phyloP scores from a whole-genome alignment of 2,797 vertebrate genomes.

The Botia almorhae region DNA sequence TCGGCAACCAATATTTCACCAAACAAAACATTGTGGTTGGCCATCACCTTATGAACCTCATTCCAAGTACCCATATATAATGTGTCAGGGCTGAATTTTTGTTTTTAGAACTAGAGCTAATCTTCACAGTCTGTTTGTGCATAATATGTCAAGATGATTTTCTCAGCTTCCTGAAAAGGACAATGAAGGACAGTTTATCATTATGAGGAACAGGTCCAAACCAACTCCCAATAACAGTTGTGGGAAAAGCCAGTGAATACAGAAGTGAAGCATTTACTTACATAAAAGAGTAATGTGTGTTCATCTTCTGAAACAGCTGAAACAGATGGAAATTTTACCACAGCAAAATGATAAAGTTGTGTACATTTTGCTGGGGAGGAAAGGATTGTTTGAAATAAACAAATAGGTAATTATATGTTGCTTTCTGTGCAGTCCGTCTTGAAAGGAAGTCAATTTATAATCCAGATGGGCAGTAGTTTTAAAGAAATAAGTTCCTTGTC shows the following conservation, averaged over 20 bases:
- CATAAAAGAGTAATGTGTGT: constrained; percentile 34
- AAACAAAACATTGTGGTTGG: not conserved
- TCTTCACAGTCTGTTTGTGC: not conserved
- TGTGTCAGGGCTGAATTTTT: not conserved
- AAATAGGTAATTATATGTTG: not conserved
- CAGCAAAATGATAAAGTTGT: constrained; percentile 18
- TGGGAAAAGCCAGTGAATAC: constrained; percentile 14
- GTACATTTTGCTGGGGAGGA: constrained; percentile 19
- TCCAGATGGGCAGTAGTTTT: not conserved
- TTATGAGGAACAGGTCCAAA: constrained; percentile 10
- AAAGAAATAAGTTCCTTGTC: no score
- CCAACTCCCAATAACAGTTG: not conserved
- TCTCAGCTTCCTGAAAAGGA: constrained; percentile 23
- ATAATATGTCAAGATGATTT: not conserved
- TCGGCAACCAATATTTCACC: not conserved
- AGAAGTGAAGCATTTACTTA: constrained; percentile 20
- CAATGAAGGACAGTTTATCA: not conserved
- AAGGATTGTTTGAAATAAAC: constrained; percentile 13
- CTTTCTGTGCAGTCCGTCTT: not conserved
- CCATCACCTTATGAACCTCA: not conserved
- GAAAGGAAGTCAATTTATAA: constrained; percentile 2
- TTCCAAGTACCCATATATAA: not conserved
- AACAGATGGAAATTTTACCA: constrained; percentile 31
- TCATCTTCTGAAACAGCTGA: constrained; percentile 7
- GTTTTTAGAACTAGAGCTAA: not conserved